Evolutionary conservation across 2,113 vertebrate species (phyloP).

Genomic region (Galeopterus variegatus): DNA sequence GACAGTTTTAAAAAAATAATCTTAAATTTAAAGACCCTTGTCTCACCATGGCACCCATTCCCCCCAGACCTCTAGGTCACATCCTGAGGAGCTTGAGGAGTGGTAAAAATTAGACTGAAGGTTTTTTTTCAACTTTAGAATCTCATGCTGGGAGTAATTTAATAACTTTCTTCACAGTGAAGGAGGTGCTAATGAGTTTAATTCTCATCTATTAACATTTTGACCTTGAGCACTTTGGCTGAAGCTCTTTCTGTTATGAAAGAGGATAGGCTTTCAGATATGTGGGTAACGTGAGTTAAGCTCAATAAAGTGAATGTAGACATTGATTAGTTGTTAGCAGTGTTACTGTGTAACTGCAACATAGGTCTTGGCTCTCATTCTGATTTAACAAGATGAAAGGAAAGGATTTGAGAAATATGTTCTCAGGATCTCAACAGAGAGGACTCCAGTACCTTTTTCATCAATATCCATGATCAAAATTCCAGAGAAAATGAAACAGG

Average conservation of each 20-base stretch:
- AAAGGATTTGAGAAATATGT: conserved; percentile 26
- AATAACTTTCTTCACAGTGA: background rate
- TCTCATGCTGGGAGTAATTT: background rate
- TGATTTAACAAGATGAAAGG: conserved; percentile 15
- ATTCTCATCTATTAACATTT: conserved; percentile 49
- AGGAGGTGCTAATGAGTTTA: conserved; percentile 10
- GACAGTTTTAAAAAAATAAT: conserved; percentile 13
- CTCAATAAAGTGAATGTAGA: background rate
- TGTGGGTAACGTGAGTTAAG: conserved; percentile 8
- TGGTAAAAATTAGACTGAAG: conserved; percentile 36
- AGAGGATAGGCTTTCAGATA: background rate
- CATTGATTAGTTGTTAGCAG: background rate
- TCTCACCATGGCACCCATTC: background rate
- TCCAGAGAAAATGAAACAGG: background rate
- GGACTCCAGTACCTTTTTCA: background rate
- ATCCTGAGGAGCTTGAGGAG: conserved; percentile 2
- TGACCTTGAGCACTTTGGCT: background rate
- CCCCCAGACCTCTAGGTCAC: background rate
- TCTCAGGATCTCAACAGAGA: conserved; percentile 22
- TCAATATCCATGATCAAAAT: background rate
- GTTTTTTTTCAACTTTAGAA: conserved; percentile 27
- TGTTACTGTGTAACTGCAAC: background rate
- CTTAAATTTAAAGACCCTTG: background rate
- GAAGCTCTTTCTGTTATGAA: conserved; percentile 14
- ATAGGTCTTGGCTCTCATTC: background rate